These are phyloP conservation scores for Novumbra hubbsi DNA, from an alignment of 2,797 vertebrate species.

Conservation along the genomic window DNA sequence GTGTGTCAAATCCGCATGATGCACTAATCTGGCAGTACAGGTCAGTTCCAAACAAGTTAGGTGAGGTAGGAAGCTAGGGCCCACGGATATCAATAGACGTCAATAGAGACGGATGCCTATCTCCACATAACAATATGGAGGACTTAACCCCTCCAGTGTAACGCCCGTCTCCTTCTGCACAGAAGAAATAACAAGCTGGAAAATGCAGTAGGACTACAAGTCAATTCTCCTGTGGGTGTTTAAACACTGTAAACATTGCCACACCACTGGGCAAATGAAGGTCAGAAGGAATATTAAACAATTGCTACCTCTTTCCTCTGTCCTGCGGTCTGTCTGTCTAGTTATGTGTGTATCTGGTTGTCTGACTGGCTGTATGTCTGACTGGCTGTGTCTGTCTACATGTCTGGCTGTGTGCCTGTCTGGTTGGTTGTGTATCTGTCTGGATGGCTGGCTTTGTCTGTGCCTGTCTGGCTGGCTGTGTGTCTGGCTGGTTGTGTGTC, in stretches of 20 bases:
- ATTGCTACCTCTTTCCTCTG: too few relatives aligned
- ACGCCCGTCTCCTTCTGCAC: not conserved
- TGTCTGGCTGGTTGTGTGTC: too few relatives aligned
- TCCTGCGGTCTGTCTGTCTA: too few relatives aligned
- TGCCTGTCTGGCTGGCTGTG: too few relatives aligned
- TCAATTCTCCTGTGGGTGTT: constrained; percentile 65
- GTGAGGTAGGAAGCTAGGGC: not conserved
- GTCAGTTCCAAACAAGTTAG: not conserved
- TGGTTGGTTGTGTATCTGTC: too few relatives aligned
- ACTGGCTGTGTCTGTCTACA: too few relatives aligned
- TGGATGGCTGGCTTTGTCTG: constrained; percentile 20
- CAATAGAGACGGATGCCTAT: not conserved
- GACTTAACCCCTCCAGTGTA: not conserved
- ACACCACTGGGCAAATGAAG: constrained; percentile 74
- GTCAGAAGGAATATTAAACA: constrained; percentile 74
- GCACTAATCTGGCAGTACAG: constrained; percentile 53
- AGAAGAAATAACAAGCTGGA: not conserved
- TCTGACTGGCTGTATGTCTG: too few relatives aligned
- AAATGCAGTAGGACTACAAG: constrained; percentile 31
- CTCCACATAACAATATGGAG: too few relatives aligned
- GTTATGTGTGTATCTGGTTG: too few relatives aligned
- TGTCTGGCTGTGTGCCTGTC: too few relatives aligned
- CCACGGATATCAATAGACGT: not conserved
- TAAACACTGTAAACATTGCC: constrained; percentile 69
- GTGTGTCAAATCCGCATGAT: constrained; percentile 70